A percentile compares a stretch with the other conserved stretches of the same genome.
phyloP scores from a whole-genome alignment of 2,113 vertebrate genomes.

The Sander lucioperca region DNA sequence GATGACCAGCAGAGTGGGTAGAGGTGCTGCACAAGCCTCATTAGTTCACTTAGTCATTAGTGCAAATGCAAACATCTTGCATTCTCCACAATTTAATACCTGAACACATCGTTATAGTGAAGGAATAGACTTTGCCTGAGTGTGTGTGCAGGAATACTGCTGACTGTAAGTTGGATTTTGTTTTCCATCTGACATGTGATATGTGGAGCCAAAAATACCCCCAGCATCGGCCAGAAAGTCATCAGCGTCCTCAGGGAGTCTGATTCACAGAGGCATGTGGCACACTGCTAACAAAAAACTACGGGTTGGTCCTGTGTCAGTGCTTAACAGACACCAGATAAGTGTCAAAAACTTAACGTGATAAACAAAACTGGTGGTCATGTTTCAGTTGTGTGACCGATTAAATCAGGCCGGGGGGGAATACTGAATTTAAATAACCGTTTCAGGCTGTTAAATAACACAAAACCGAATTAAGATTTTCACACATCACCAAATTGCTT shows the following conservation, averaged over 20 bases:
- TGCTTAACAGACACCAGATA: neutral
- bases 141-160: neutral
- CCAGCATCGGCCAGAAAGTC: neutral
- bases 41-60: too few species aligned
- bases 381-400: neutral
- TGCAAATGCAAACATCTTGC: conserved; percentile 1
- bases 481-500: neutral
- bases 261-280: conserved; percentile 39
- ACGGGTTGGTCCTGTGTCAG: neutral
- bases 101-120: neutral
- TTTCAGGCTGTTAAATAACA: neutral
- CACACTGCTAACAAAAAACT: conserved; percentile 13
- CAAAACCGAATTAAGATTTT: neutral
- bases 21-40: neutral
- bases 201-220: conserved; percentile 21
- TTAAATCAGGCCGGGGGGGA: neutral
- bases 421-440: too few species aligned
- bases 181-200: conserved; percentile 28
- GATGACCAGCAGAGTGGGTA: neutral
- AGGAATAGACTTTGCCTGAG: neutral
- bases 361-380: neutral
- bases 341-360: neutral
- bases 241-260: neutral
- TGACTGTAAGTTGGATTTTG: neutral
- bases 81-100: neutral